These are phyloP conservation scores for Meloe dianella DNA, from an alignment of 2,888 invertebrate species.

Conservation along the genomic window DNA sequence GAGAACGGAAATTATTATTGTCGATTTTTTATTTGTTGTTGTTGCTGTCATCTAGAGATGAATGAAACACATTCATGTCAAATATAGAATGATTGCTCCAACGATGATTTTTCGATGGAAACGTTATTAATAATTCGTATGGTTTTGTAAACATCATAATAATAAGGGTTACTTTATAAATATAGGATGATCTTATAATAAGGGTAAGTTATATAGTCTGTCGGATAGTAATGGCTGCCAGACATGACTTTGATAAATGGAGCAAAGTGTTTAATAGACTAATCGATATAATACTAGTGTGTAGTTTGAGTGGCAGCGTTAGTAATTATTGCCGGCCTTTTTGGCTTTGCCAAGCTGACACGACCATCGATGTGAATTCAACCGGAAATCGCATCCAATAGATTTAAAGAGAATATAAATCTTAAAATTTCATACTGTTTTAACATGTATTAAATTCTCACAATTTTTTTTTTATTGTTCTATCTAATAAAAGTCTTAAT, in stretches of 20 bases:
- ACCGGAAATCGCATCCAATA: constrained; percentile 14
- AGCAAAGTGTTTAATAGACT: constrained; percentile 62
- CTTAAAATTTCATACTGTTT: not conserved
- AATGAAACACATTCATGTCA: constrained; percentile 6
- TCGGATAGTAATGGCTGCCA: constrained; percentile 45
- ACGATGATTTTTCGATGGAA: constrained; percentile 13
- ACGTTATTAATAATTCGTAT: constrained; percentile 22
- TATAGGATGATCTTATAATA: constrained; percentile 45
- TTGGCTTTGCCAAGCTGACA: constrained; percentile 42
- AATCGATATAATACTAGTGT: constrained; percentile 60
- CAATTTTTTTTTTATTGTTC: constrained; percentile 27
- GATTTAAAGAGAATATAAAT: constrained; percentile 11
- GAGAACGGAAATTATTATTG: constrained; percentile 5
- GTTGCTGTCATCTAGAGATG: not conserved
- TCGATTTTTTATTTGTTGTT: not conserved
- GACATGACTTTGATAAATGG: constrained; percentile 61
- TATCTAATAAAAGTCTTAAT: constrained; percentile 50
- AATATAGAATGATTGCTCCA: constrained; percentile 13
- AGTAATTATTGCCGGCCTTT: constrained; percentile 57
- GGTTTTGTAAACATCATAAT: constrained; percentile 30
- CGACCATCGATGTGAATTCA: constrained; percentile 34
- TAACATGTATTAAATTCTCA: constrained; percentile 2
- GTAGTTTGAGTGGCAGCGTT: constrained; percentile 57
- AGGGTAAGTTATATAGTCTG: constrained; percentile 45
- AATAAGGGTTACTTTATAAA: constrained; percentile 34